Conservation (phyloP, 37 sponge, comb jelly and placozoan species). For the Haliclona indistincta region DNA sequence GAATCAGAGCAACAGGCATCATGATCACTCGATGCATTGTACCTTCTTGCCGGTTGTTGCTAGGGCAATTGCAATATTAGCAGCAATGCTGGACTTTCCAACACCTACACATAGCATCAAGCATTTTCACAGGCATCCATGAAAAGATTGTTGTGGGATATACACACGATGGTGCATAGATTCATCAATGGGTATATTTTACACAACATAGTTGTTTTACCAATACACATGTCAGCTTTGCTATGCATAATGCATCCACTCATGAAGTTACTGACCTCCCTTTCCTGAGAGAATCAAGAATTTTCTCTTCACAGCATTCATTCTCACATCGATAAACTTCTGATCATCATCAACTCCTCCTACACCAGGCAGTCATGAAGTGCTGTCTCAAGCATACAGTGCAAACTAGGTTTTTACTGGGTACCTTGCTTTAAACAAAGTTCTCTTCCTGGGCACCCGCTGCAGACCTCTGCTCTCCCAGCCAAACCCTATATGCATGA, state of each 20-base stretch:
- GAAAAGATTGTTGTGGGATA: too few relatives aligned
- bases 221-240: too few relatives aligned
- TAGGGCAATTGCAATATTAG: slow-evolving; percentile 71
- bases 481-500: slow-evolving; percentile 53
- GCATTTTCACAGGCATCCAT: not conserved
- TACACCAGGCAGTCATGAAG: not conserved
- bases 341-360: slow-evolving; percentile 81
- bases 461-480: slow-evolving; percentile 81
- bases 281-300: slow-evolving; percentile 87
- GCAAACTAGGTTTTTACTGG: not conserved
- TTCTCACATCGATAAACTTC: slow-evolving; percentile 84
- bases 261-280: slow-evolving; percentile 79
- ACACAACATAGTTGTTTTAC: too few relatives aligned
- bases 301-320: slow-evolving; percentile 83
- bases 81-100: slow-evolving; percentile 86
- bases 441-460: slow-evolving; percentile 88
- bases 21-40: too few relatives aligned
- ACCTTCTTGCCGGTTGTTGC: too few relatives aligned
- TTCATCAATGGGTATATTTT: too few relatives aligned
- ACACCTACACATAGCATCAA: slow-evolving; percentile 82
- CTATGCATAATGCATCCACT: too few relatives aligned
- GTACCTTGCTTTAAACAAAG: slow-evolving; percentile 65
- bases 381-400: not conserved
- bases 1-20: too few relatives aligned
- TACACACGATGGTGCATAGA: too few relatives aligned